phyloP scores from a whole-genome alignment of 2,797 vertebrate species.

The Sardinella longiceps region DNA sequence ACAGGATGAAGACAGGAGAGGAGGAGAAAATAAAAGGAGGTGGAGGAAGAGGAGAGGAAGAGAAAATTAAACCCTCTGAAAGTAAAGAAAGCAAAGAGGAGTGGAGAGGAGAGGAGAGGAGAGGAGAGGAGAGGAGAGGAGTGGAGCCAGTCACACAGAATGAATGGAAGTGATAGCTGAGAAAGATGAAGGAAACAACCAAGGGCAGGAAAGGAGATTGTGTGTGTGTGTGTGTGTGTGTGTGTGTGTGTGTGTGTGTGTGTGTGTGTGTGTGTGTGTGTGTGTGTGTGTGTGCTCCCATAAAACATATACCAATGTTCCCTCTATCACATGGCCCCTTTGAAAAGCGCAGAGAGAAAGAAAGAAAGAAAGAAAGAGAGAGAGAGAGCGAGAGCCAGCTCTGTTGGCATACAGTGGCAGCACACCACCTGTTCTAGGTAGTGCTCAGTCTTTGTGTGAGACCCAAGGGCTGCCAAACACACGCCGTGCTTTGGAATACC shows the following conservation, averaged over 20 bases:
- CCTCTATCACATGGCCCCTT: not conserved
- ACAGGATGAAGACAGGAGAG: not conserved
- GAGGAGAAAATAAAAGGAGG: not conserved
- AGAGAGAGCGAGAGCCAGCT: slow-evolving; percentile 61
- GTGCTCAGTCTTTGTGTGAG: not conserved
- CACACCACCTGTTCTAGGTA: slow-evolving; percentile 54
- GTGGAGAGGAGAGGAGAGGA: not conserved
- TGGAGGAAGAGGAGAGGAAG: not conserved
- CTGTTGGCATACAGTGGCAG: slow-evolving; percentile 55
- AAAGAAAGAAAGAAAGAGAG: no score
- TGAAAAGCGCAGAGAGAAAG: not conserved
- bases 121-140: no score
- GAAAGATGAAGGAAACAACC: not conserved
- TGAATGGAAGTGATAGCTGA: not conserved
- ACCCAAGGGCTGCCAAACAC: not conserved
- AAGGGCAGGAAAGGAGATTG: not conserved
- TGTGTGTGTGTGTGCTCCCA: not conserved
- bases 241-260: slow-evolving; percentile 13
- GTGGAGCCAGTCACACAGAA: not conserved
- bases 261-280: slow-evolving; percentile 23
- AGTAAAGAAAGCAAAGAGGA: not conserved
- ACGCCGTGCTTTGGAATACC: not conserved
- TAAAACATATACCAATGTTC: not conserved
- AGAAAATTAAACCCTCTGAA: not conserved
- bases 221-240: slow-evolving; percentile 30